A percentile compares a stretch with the other conserved stretches of the same genome.
phyloP scores from a whole-genome alignment of 2,113 vertebrate species.

The Leuciscus idus region DNA sequence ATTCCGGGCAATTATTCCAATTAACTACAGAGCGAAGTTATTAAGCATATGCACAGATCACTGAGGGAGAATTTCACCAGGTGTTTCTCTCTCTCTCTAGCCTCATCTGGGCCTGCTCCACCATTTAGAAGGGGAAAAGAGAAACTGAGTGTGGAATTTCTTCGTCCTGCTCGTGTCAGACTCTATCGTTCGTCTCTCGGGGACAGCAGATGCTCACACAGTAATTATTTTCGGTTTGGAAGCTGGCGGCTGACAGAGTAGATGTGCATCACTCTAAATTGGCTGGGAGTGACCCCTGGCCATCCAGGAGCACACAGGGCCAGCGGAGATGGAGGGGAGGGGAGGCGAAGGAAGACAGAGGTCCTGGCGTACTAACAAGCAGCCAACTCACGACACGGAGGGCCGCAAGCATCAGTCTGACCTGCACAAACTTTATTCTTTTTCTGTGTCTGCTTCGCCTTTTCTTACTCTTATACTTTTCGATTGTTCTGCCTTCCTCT shows the following conservation, averaged over 20 bases:
- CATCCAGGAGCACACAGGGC: conserved; percentile 30
- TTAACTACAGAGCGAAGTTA: conserved; percentile 57
- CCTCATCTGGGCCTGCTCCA: conserved; percentile 29
- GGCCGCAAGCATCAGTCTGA: conserved; percentile 42
- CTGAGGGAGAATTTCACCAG: conserved; percentile 64
- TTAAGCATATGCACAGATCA: conserved; percentile 62
- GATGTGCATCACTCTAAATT: conserved; percentile 66
- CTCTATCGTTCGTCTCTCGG: conserved; percentile 55
- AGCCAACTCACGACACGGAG: conserved; percentile 42
- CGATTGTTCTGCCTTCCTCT: conserved; percentile 2
- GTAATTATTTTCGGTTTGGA: conserved; percentile 66
- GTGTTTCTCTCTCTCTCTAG: conserved; percentile 60
- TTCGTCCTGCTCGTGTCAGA: conserved; percentile 62
- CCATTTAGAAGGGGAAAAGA: conserved; percentile 46
- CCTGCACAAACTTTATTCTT: conserved; percentile 38
- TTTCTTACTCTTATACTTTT: conserved; percentile 8
- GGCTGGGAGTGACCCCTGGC: conserved; percentile 61
- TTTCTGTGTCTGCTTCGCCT: conserved; percentile 25
- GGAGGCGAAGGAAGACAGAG: conserved; percentile 40
- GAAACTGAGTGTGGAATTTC: conserved; percentile 54
- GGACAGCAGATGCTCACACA: conserved; percentile 64
- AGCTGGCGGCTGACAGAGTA: conserved; percentile 62
- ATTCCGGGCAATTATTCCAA: conserved; percentile 62
- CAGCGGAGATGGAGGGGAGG: conserved; percentile 21
- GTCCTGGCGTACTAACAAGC: conserved; percentile 59